A percentile compares a stretch with the other conserved stretches of the same genome.
phyloP scores from a whole-genome alignment of 2,113 vertebrate genomes.

The Ciconia maguari region DNA sequence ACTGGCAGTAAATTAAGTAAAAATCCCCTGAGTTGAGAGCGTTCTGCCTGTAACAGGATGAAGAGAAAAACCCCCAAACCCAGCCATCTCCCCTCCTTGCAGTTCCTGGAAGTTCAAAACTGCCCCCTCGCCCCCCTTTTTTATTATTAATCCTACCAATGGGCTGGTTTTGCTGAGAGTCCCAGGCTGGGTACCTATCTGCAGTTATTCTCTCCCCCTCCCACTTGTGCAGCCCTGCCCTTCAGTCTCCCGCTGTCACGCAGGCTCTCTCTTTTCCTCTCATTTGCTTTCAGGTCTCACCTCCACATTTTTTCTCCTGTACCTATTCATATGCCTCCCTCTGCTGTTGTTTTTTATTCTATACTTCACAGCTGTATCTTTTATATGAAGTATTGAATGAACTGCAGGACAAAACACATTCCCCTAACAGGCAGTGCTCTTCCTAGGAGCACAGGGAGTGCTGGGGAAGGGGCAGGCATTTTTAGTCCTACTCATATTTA shows the following conservation, averaged over 20 bases:
- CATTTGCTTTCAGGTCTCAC: neutral
- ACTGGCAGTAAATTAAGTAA: neutral
- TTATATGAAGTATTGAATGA: neutral
- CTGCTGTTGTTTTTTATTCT: neutral
- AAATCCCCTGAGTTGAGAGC: neutral
- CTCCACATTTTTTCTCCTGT: neutral
- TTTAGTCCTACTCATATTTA: neutral
- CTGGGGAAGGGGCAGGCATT: neutral
- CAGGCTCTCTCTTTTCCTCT: neutral
- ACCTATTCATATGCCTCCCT: neutral
- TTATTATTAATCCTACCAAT: neutral
- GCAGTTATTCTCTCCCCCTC: neutral
- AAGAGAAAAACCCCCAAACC: neutral
- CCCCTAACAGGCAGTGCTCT: neutral
- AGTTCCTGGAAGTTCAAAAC: neutral
- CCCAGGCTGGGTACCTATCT: neutral
- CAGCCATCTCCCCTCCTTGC: neutral
- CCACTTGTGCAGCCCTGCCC: rapidly evolving
- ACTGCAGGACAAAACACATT: neutral
- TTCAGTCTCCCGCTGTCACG: rapidly evolving
- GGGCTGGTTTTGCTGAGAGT: neutral
- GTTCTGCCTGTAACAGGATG: neutral
- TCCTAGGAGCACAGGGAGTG: neutral
- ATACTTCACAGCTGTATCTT: neutral
- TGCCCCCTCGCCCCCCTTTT: rapidly evolving